Base-by-base conservation (phyloP, 2,888 invertebrate genomes). In the Chymomyza procnemis region DNA sequence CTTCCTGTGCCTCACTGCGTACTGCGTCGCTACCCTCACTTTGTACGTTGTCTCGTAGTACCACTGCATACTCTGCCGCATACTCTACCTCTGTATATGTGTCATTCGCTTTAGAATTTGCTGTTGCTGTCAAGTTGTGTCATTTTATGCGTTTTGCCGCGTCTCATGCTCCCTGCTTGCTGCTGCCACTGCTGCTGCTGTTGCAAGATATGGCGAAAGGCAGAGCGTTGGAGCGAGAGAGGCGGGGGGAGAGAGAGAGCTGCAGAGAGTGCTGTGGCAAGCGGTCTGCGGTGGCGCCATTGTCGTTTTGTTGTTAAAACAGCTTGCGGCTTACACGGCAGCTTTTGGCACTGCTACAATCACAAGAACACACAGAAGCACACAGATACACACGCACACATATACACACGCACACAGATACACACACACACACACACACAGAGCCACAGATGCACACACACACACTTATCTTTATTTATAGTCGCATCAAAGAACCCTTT, bases 311-410 rank as follows among this genome's bases (percentile, higher is more conserved):
- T 52, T 65, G 46, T 66, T 72, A 66, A 68, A 73, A 73, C 68
- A 72, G 84, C 76, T 71, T 84, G 73, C 78, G 80, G 73, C 69
- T 78, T 69, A 76, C 65, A 69, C 71, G 76, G 71, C 76, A 76
- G 75, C 78, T 71, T 78, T 78, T 71, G 75, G 67, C 75, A 78
- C 26, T 61, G 63, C 66, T 47, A 47, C 50, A 56, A 52, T 64
- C 54, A 18, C 30, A 59, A 63, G 12, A 2, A 54, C 14, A 54
- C 54, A 3, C 14, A 52, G 19, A 52, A 6, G 2, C 0, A 46
- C 61, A 61, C 69, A 47, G 1, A 47, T 64, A 76, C 72, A 73
- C 63, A 26, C 41, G 8, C 5, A 41, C 58, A 62, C 47, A 66
- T 63, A 67, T 63, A 68, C 48, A 59, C 55, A n/a, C n/a, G n/a